Base-by-base conservation (phyloP, 2,888 invertebrate genomes). In the Phengaris arion region DNA sequence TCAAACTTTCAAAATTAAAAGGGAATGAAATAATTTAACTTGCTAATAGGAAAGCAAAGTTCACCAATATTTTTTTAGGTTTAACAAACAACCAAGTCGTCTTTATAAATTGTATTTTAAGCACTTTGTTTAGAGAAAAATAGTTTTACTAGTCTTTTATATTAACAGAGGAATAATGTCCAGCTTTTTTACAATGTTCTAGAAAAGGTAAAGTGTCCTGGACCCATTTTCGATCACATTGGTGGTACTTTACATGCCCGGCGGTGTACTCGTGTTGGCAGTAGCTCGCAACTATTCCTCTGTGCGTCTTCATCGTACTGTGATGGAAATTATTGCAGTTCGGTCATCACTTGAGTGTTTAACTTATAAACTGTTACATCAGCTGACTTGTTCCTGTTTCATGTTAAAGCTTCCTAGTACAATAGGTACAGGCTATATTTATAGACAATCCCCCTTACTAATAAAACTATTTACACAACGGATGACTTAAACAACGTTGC, bases 211-310 rank as follows among this genome's bases (percentile, higher is more conserved):
- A n/a, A n/a, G n/a, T n/a, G n/a, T n/a, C 48, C 8, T 8, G 2
- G 6, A 7, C 48, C 6, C 48, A 6, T 48, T 48, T n/a, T 55
- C 35, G 1, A 35, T 35, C 35, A 35, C 55, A n/a, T 13, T 55
- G 22, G 64, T 6, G 35, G 64, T 7, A 6, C 10, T 45, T 64
- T 6, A 6, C 12, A 0, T 35, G 2, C 13, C 35, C 13, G 22
- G 35, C 35, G 2, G 64, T 64, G 64, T 45, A 64, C 13, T 6
- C 59, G 45, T 15, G 35, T 45, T 6, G 54, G 2, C 48, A 2
- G 52, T 15, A 70, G 51, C 54, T 72, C 12, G 51, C 72, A 72
- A 72, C 72, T 54, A 72, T 72, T 54, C 72, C 54, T 72, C 72
- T 13, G 22, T 22, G 72, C 72, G 72, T 72, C 72, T 72, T 72